Conservation (phyloP, 2,797 vertebrate species). For the Garrulus glandarius region DNA sequence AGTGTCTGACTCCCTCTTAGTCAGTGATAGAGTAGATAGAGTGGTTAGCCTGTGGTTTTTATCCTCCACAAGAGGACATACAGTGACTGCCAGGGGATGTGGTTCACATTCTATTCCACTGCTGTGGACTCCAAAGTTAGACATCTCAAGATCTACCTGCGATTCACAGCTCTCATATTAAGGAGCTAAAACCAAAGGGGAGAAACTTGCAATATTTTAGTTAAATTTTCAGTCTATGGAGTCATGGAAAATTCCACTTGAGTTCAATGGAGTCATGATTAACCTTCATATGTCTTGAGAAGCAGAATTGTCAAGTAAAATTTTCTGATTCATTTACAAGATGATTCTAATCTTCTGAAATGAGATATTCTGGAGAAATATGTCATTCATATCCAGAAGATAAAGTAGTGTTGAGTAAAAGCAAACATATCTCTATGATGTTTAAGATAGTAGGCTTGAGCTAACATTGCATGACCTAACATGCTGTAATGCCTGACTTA, state of each 20-base stretch:
- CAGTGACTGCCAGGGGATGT: neutral
- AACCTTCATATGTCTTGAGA: neutral
- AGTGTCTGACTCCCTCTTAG: neutral
- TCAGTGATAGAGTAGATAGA: neutral
- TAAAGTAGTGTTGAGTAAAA: neutral
- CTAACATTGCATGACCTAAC: neutral
- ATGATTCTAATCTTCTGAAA: neutral
- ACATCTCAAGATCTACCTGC: neutral
- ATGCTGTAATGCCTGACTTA: neutral
- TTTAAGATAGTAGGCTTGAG: neutral
- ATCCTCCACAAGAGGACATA: neutral
- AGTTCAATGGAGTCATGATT: neutral
- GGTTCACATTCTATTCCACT: neutral
- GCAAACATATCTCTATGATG: neutral
- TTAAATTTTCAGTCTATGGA: neutral
- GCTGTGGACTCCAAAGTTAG: neutral
- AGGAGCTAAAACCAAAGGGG: neutral
- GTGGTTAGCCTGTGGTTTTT: neutral
- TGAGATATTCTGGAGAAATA: neutral
- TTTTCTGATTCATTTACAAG: neutral
- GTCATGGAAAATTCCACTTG: neutral
- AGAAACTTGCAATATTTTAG: neutral
- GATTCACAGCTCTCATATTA: neutral
- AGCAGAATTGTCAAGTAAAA: neutral
- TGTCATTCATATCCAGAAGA: neutral